Evolutionary conservation across 2,888 invertebrate genomes (phyloP), one percentile per base, ranked within the genome.

Genomic region (Epinotia ramella): DNA sequence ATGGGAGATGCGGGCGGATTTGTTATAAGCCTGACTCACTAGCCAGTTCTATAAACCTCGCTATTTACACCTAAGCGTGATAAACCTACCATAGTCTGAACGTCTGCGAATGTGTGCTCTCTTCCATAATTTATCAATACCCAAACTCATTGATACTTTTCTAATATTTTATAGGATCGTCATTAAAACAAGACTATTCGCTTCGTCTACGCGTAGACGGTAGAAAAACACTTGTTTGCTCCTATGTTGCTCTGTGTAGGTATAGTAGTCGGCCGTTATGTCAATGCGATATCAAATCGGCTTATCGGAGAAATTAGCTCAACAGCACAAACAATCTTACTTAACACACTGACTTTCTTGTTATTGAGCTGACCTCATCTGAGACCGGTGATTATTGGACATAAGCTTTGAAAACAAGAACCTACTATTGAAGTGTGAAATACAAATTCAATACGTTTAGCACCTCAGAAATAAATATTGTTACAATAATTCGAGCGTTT

Each of bases 291-390:
- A 75, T 71, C 60, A 62, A 70, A 49, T 40, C 49, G 44, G 53
- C 66, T 75, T 71, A 71, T 75, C 75, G 40, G 18, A 44, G 70
- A 71, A 71, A 66, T 75, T 71, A 62, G 71, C 71, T 66, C 66
- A 72, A 24, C 71, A 40, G 53, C 56, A 44, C 63, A 71, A 63
- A 67, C 46, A 65, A 11, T 53, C 71, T 66, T 71, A 75, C 65
- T 71, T 66, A 66, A 71, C 70, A 75, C 66, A 75, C 75, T 75
- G 66, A 75, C 75, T 75, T 75, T 71, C 75, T 65, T 75, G 71
- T 71, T 75, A 74, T 70, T 74, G 49, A 53, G 20, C 56, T 69
- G 53, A 53, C 49, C 67, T 67, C 68, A 62, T 68, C 62, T 67
- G 20, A 1, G 20, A 33, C 18, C 24, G 33, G 24, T 40, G 56